Evolutionary conservation across 30 jellyfish, hydroid and myxozoan species (phyloP).

Genomic region (Aurelia sp.): DNA sequence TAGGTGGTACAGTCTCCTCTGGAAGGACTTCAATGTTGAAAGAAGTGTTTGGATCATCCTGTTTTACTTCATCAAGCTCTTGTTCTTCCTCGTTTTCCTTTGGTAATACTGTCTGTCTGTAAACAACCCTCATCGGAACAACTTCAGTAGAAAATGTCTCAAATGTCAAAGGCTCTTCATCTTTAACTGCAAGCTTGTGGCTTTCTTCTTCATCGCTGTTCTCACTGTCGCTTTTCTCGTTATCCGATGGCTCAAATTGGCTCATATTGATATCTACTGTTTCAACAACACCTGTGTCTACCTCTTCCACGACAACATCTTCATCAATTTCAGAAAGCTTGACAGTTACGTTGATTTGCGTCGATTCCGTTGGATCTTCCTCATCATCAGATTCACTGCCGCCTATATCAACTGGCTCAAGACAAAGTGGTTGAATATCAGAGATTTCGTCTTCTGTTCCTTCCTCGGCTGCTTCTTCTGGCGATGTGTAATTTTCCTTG

Average conservation of each 20-base stretch:
- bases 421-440: too few species aligned
- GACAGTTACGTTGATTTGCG: too few species aligned
- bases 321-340: too few species aligned
- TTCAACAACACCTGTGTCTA: too few species aligned
- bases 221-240: not conserved
- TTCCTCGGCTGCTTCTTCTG: not conserved
- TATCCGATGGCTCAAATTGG: too few species aligned
- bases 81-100: not conserved
- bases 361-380: too few species aligned
- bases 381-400: too few species aligned
- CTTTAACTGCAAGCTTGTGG: not conserved
- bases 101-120: not conserved
- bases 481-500: not conserved
- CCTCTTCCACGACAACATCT: too few species aligned
- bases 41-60: not conserved
- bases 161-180: not conserved
- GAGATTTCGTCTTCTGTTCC: not conserved
- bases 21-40: not conserved
- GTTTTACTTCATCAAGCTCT: not conserved
- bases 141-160: conserved; percentile 8
- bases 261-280: too few species aligned
- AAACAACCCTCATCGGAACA: not conserved
- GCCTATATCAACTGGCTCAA: too few species aligned
- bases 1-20: conserved; percentile 2
- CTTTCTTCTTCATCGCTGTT: not conserved